These are phyloP conservation scores for Microtus montanus DNA, from an alignment of 2,113 vertebrate genomes.

Conservation along the genomic window DNA sequence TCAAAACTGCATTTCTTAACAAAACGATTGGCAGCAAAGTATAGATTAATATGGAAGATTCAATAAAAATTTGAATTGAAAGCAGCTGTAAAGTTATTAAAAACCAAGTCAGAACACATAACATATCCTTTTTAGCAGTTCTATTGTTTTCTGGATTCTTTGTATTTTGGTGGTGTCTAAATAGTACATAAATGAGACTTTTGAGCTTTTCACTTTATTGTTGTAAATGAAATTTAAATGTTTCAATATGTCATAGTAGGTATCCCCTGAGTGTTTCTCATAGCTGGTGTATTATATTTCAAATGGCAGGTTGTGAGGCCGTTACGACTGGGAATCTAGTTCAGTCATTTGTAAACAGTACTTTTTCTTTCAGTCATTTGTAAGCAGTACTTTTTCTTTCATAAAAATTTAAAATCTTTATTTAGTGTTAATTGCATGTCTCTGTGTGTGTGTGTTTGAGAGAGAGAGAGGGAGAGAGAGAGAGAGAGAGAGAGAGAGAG, in stretches of 20 bases:
- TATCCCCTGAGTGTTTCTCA: conserved; percentile 10
- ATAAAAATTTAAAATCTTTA: background rate
- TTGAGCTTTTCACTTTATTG: conserved; percentile 41
- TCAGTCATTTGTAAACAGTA: background rate
- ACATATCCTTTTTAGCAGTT: conserved; percentile 35
- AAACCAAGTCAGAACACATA: conserved; percentile 58
- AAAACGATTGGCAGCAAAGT: conserved; percentile 66
- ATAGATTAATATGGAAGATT: conserved; percentile 61
- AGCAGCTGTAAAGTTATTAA: conserved; percentile 76
- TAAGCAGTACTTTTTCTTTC: conserved; percentile 2
- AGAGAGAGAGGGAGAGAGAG: background rate
- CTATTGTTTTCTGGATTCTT: conserved; percentile 54
- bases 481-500: background rate
- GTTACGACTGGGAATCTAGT: conserved; percentile 16
- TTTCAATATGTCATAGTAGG: background rate
- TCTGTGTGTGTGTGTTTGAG: no score
- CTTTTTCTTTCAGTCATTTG: background rate
- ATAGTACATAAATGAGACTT: conserved; percentile 20
- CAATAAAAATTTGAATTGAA: conserved; percentile 72
- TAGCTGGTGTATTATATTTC: conserved; percentile 25
- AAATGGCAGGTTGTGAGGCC: conserved; percentile 40
- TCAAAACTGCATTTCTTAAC: conserved; percentile 47
- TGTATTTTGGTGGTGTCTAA: conserved; percentile 47
- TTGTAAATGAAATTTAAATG: conserved; percentile 43
- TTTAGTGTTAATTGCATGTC: background rate